phyloP scores from a whole-genome alignment of 2,888 invertebrate genomes.

The Zhuqinia jingwanae region DNA sequence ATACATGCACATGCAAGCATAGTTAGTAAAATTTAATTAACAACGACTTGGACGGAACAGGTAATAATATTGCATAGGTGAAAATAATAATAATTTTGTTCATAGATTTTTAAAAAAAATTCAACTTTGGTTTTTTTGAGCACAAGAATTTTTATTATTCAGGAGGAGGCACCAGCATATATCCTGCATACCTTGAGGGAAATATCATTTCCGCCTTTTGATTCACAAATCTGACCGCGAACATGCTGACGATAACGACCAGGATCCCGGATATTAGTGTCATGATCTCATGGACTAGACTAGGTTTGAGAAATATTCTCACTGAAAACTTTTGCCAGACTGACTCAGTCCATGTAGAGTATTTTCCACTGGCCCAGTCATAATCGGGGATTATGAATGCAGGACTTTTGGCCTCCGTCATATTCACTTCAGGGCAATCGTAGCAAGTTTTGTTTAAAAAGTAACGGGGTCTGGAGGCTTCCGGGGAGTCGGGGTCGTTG shows the following conservation, averaged over 20 bases:
- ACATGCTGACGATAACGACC: slow-evolving; percentile 82
- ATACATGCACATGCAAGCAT: no score
- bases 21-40: no score
- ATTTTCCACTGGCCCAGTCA: slow-evolving; percentile 88
- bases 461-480: slow-evolving; percentile 51
- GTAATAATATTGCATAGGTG: no score
- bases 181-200: slow-evolving; percentile 75
- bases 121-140: no score
- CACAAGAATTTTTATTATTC: no score
- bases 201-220: slow-evolving; percentile 79
- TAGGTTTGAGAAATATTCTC: slow-evolving; percentile 89
- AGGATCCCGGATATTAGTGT: slow-evolving; percentile 83
- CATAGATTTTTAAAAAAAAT: no score
- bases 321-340: slow-evolving; percentile 89
- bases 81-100: no score
- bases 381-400: slow-evolving; percentile 89
- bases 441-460: slow-evolving; percentile 85
- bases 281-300: slow-evolving; percentile 83
- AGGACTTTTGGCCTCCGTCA: slow-evolving; percentile 89
- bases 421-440: slow-evolving; percentile 86
- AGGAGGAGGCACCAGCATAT: slow-evolving; percentile 64
- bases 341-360: slow-evolving; percentile 95
- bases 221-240: slow-evolving; percentile 81
- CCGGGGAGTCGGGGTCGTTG: slow-evolving; percentile 81
- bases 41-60: no score